These are phyloP conservation scores for Hydropsyche betteni DNA, from an alignment of 2,888 invertebrate genomes.

Conservation along the genomic window DNA sequence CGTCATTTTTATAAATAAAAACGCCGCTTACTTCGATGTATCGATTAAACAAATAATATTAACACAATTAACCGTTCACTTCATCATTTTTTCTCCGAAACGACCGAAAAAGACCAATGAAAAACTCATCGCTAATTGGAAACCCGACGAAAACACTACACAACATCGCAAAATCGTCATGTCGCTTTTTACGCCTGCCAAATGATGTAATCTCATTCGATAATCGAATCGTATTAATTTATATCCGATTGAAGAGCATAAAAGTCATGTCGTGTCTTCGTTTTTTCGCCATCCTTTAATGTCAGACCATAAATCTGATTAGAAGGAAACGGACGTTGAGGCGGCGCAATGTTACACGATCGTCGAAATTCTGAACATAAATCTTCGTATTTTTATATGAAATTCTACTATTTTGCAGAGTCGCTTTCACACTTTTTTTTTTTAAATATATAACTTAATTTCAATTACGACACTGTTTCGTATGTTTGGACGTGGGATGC, in stretches of 20 bases:
- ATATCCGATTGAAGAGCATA: conserved; percentile 21
- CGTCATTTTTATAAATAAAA: no score
- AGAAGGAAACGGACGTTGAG: conserved; percentile 16
- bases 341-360: conserved; percentile 5
- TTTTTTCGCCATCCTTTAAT: conserved; percentile 15
- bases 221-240: conserved; percentile 8
- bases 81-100: no score
- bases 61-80: no score
- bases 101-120: no score
- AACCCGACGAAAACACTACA: no score
- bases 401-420: neutral
- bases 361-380: neutral
- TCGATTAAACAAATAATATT: no score
- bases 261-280: conserved; percentile 9
- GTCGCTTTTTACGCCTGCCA: no score
- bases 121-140: no score
- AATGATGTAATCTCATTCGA: conserved; percentile 6
- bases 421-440: neutral
- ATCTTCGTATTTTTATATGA: conserved; percentile 7
- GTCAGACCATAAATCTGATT: conserved; percentile 24
- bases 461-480: neutral
- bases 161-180: no score
- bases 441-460: neutral
- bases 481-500: neutral
- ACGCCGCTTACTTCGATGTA: no score